phyloP scores from a whole-genome alignment of 2,888 invertebrate genomes.

The Mesopsocus fuscifrons region DNA sequence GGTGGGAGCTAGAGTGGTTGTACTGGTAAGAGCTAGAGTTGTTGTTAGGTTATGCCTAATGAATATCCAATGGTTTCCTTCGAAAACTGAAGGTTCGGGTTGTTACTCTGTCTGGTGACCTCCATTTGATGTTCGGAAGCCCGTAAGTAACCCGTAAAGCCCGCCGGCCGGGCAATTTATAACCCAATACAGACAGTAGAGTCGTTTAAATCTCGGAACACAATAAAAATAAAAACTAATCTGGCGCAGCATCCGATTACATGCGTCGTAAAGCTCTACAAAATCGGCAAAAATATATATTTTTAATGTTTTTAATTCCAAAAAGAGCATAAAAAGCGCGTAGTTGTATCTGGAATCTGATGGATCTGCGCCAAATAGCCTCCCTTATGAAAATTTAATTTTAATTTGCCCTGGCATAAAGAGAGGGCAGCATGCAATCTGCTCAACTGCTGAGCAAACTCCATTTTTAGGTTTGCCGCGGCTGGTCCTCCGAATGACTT shows the following conservation, averaged over 20 bases:
- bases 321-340: not conserved
- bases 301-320: not conserved
- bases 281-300: not conserved
- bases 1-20: no score
- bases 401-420: not conserved
- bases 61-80: no score
- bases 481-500: no score
- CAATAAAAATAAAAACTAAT: not conserved
- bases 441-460: no score
- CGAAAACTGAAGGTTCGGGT: no score
- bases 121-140: not conserved
- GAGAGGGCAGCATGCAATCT: not conserved
- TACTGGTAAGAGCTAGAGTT: no score
- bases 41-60: no score
- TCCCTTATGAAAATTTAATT: not conserved
- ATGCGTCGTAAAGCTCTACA: not conserved
- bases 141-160: not conserved
- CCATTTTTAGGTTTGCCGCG: no score
- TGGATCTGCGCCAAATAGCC: not conserved
- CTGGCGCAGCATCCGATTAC: not conserved
- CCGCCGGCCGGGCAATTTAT: not conserved
- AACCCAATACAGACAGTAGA: not conserved
- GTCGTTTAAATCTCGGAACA: not conserved
- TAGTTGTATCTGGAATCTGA: not conserved
- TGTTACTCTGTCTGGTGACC: no score